Percentiles rank a stretch among this genome's conserved stretches.
These are phyloP conservation scores for Melolontha melolontha DNA, from an alignment of 2,888 invertebrate species.

Conservation along the genomic window DNA sequence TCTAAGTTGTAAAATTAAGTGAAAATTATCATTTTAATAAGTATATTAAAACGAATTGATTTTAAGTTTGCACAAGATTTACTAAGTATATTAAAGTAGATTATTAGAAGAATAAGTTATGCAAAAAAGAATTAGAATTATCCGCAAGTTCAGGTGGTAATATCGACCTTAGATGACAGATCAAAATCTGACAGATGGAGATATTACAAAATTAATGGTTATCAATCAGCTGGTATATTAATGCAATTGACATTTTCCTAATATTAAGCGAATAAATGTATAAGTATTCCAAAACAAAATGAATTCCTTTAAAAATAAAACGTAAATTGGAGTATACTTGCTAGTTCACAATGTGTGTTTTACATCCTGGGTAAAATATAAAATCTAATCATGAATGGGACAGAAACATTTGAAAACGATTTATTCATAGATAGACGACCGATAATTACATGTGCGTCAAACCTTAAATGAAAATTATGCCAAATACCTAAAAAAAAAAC, in stretches of 20 bases:
- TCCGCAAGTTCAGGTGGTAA: too few species aligned
- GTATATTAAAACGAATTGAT: too few species aligned
- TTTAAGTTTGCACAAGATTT: too few species aligned
- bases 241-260: constrained; percentile 48
- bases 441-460: constrained; percentile 78
- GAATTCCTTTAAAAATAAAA: constrained; percentile 8
- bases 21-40: too few species aligned
- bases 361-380: constrained; percentile 57
- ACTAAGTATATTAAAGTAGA: too few species aligned
- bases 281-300: constrained; percentile 6
- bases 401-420: constrained; percentile 54
- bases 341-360: constrained; percentile 55
- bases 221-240: constrained; percentile 27
- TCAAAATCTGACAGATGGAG: constrained; percentile 16
- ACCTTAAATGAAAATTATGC: constrained; percentile 1
- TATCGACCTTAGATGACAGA: constrained; percentile 8
- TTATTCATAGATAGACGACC: constrained; percentile 66
- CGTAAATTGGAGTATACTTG: constrained; percentile 7
- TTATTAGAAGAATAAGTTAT: too few species aligned
- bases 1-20: too few species aligned
- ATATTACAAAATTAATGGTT: constrained; percentile 29
- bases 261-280: constrained; percentile 37
- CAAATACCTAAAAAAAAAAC: neutral
- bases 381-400: constrained; percentile 71
- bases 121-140: too few species aligned